These are phyloP conservation scores for Chymomyza fuscimana DNA, from an alignment of 2,888 invertebrate genomes.

Conservation along the genomic window DNA sequence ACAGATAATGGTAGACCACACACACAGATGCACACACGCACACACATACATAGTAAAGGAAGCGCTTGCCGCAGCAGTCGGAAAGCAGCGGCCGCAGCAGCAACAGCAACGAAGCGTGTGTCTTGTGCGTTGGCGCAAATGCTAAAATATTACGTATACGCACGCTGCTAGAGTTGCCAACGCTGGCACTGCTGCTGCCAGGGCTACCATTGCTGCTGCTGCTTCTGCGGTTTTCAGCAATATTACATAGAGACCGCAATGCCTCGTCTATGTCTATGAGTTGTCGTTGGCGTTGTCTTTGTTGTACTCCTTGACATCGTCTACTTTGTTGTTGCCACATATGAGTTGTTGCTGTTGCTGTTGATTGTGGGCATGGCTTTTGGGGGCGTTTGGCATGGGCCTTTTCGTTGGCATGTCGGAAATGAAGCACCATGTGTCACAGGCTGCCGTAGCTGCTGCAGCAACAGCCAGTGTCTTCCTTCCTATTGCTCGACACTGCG, in stretches of 20 bases:
- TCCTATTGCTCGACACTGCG: constrained; percentile 40
- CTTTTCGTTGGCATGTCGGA: constrained; percentile 54
- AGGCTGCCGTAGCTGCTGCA: constrained; percentile 17
- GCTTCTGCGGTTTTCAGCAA: constrained; percentile 56
- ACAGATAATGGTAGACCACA: constrained; percentile 75
- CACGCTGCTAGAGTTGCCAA: constrained; percentile 34
- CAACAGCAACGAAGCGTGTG: constrained; percentile 57
- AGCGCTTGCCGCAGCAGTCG: not conserved
- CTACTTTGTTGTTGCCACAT: constrained; percentile 1
- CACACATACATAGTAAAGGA: constrained; percentile 35
- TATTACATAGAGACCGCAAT: constrained; percentile 58
- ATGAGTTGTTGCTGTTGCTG: not conserved
- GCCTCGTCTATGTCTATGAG: constrained; percentile 24
- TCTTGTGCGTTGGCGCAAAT: constrained; percentile 45
- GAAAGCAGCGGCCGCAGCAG: constrained; percentile 15
- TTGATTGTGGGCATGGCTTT: constrained; percentile 43
- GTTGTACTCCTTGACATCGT: not conserved
- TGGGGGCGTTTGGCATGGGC: constrained; percentile 10
- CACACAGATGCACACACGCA: constrained; percentile 41
- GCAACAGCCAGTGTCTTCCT: constrained; percentile 32
- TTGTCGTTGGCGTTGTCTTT: constrained; percentile 27
- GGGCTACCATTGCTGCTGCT: constrained; percentile 27
- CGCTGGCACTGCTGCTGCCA: constrained; percentile 27
- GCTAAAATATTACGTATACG: constrained; percentile 74
- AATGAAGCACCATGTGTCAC: constrained; percentile 62